Conservation (phyloP, 2,797 vertebrate species). For the Hydrophis major region DNA sequence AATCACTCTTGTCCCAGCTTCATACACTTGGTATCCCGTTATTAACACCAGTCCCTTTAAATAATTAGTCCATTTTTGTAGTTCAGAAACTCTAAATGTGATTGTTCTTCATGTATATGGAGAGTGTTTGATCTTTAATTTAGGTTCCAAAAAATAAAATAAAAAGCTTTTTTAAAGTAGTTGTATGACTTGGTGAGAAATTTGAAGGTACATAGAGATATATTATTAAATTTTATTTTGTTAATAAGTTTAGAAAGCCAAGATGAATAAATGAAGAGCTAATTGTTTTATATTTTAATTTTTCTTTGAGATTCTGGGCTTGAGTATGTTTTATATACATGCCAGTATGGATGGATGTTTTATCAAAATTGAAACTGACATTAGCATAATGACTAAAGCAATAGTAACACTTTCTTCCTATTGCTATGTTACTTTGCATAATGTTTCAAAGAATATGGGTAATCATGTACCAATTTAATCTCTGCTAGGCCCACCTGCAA, state of each 20-base stretch:
- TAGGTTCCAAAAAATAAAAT: neutral
- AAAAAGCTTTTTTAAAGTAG: neutral
- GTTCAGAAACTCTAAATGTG: neutral
- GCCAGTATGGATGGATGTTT: neutral
- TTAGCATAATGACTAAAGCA: neutral
- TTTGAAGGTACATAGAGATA: neutral
- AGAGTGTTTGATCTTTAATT: neutral
- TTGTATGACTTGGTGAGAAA: neutral
- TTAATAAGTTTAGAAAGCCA: neutral
- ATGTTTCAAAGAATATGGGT: neutral
- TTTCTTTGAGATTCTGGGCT: neutral
- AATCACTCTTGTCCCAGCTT: no score
- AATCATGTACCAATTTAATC: neutral
- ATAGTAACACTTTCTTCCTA: neutral
- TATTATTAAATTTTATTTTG: neutral
- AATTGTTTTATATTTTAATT: neutral
- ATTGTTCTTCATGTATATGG: neutral
- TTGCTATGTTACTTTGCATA: neutral
- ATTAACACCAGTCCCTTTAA: neutral
- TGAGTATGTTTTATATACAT: neutral
- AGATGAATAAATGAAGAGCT: neutral
- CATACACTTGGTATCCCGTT: neutral
- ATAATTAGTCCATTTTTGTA: neutral
- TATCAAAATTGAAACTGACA: neutral
- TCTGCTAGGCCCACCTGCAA: neutral